phyloP scores from a whole-genome alignment of 2,888 invertebrate species.

The Drosophila longiperda region DNA sequence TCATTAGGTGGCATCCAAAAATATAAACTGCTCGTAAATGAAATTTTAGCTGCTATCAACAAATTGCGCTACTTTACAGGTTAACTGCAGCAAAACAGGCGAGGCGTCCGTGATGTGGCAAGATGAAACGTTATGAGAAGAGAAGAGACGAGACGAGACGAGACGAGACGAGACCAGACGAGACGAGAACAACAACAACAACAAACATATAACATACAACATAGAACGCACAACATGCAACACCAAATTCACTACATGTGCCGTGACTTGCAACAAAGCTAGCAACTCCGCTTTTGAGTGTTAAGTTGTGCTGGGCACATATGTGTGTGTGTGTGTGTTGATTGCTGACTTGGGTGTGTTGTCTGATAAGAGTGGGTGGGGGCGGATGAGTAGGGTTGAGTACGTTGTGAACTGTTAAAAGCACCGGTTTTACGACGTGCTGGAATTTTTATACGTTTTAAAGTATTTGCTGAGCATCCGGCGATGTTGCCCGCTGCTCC shows the following conservation, averaged over 20 bases:
- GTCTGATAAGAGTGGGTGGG: constrained; percentile 5
- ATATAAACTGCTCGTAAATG: constrained; percentile 72
- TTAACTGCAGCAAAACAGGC: constrained; percentile 77
- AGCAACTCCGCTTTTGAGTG: constrained; percentile 14
- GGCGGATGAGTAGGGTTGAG: neutral
- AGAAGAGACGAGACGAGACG: constrained; percentile 39
- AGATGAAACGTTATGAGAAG: constrained; percentile 11
- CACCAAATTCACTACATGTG: constrained; percentile 64
- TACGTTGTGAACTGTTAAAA: constrained; percentile 55
- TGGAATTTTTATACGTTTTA: constrained; percentile 79
- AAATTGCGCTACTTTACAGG: constrained; percentile 80
- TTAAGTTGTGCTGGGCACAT: neutral
- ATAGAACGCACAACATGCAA: constrained; percentile 30
- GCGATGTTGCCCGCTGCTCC: constrained; percentile 49
- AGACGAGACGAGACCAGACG: constrained; percentile 33
- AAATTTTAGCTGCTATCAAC: constrained; percentile 78
- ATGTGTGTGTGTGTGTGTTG: constrained; percentile 51
- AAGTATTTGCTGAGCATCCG: constrained; percentile 70
- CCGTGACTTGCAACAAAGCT: constrained; percentile 79
- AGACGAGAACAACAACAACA: constrained; percentile 26
- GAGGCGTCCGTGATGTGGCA: constrained; percentile 49
- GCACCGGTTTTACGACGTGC: constrained; percentile 76
- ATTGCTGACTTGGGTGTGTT: constrained; percentile 60
- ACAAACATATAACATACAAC: constrained; percentile 25
- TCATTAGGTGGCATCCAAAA: constrained; percentile 63